Evolutionary conservation across 2,797 vertebrate genomes (phyloP), one percentile per base, ranked within the genome.

Genomic region (Alauda arvensis): DNA sequence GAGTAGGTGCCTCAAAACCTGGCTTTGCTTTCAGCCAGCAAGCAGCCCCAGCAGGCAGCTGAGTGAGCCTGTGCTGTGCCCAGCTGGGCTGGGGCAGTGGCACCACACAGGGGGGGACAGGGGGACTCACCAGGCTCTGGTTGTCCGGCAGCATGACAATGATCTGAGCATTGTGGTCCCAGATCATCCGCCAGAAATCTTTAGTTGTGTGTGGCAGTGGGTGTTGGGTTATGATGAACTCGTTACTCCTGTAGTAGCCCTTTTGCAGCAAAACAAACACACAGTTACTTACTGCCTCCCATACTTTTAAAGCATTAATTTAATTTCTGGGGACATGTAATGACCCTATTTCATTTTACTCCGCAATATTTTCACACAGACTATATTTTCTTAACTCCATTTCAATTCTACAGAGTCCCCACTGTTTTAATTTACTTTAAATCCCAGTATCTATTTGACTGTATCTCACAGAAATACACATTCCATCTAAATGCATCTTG

Each of bases 111-210:
- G 67, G 14, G 55, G 68, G 34, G 60, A 78, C 29, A 13, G 1
- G 49, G 33, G 5, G 21, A 96, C 98, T 97, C 95, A 99, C 99
- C 97, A 99, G 96, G 94, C 99, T 98, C 94, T 98, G 98, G 97
- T 98, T 99, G 96, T 99, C 99, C 3, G 99, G 98, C 97, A 99
- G 96, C 99, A 99, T 99, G 97, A 99, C 98, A 39, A 99, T 99
- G 95, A 99, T 99, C 96, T 99, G 99, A 84, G 99, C 99, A 1
- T 99, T 99, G 93, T 99, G 99, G 96, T 99, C 99, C 99, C 99
- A 99, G 93, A 99, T 99, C 99, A 99, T 99, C 92, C 99, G 96
- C 99, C 99, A 99, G 97, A 99, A 99, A 92, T 99, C 99, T 94
- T 98, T 99, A 93, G 98, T 99, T 10, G 99, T 99, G 88, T 99